Conservation (phyloP, 2,113 vertebrate genomes). For the Furnarius figulus region DNA sequence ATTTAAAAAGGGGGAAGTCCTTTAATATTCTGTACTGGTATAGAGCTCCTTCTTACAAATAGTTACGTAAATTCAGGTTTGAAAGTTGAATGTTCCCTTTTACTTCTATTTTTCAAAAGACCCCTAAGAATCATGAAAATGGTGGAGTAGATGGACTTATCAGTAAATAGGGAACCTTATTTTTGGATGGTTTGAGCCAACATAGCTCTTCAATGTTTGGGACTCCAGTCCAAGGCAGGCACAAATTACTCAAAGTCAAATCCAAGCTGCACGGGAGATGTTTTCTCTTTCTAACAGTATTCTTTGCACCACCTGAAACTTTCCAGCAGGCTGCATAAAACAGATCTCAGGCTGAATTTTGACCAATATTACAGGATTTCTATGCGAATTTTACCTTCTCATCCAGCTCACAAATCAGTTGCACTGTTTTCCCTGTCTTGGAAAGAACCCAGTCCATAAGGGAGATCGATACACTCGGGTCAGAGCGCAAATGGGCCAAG, state of each 20-base stretch:
- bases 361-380: not conserved
- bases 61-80: not conserved
- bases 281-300: not conserved
- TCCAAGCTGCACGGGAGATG: not conserved
- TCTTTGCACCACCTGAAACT: not conserved
- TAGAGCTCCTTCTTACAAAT: not conserved
- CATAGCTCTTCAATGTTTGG: not conserved
- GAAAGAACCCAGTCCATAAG: not conserved
- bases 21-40: not conserved
- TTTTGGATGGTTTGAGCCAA: not conserved
- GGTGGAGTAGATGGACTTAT: not conserved
- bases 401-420: too few species aligned
- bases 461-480: not conserved
- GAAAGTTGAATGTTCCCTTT: not conserved
- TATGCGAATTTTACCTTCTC: not conserved
- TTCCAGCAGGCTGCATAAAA: not conserved
- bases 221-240: not conserved
- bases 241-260: not conserved
- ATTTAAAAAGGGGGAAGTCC: not conserved
- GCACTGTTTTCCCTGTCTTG: rapidly evolving
- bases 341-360: not conserved
- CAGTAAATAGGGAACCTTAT: not conserved
- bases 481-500: not conserved
- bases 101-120: not conserved
- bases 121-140: not conserved